Conservation (phyloP, 2,113 vertebrate genomes). For the Suncus etruscus region DNA sequence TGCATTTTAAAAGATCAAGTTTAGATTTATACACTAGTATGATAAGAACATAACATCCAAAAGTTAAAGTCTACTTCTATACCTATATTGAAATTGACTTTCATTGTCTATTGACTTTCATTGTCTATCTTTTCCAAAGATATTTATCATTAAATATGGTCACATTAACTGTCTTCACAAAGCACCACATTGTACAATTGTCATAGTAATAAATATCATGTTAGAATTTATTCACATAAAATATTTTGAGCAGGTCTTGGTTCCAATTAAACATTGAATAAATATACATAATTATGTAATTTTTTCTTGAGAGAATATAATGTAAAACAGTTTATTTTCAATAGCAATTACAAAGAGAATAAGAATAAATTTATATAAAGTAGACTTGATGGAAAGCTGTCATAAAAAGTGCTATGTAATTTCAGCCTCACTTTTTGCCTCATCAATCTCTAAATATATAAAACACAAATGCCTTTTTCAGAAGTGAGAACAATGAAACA, state of each 20-base stretch:
- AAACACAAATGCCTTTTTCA: background rate
- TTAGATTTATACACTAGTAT: background rate
- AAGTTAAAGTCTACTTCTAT: background rate
- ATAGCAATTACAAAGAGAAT: constrained; percentile 57
- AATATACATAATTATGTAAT: background rate
- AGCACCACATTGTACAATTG: background rate
- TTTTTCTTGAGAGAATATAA: constrained; percentile 49
- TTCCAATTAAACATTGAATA: constrained; percentile 19
- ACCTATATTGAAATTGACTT: too few relatives aligned
- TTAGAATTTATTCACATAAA: background rate
- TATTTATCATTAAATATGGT: background rate
- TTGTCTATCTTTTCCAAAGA: background rate
- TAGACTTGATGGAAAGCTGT: constrained; percentile 53
- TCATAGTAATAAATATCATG: background rate
- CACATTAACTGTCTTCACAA: background rate
- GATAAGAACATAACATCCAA: background rate
- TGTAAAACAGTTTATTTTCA: constrained; percentile 31
- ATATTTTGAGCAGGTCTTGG: background rate
- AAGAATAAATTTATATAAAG: constrained; percentile 74
- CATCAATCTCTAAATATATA: background rate
- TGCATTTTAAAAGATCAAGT: constrained; percentile 5
- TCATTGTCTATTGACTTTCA: too few relatives aligned
- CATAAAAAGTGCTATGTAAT: constrained; percentile 61
- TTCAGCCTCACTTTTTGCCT: constrained; percentile 69
- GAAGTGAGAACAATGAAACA: constrained; percentile 65